These are phyloP conservation scores for Spinibarbus caldwelli DNA, from an alignment of 2,797 vertebrate genomes.

Conservation along the genomic window DNA sequence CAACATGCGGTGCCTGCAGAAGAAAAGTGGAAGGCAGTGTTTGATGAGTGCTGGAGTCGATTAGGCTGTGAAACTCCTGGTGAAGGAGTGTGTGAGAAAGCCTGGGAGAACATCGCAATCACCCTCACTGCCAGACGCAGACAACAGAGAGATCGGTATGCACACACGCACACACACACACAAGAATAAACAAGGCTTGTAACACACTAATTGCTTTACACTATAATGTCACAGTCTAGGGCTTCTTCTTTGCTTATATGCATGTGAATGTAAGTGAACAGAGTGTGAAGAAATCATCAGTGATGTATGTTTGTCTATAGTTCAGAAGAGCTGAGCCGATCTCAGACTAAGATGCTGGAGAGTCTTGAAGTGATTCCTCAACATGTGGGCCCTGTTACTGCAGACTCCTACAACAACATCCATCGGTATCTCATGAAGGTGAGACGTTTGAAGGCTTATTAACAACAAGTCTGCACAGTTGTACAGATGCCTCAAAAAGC, in stretches of 20 bases:
- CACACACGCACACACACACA: too few relatives aligned
- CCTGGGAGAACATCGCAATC: slow-evolving; percentile 90
- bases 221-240: neutral
- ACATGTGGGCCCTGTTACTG: slow-evolving; percentile 79
- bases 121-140: slow-evolving; percentile 81
- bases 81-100: slow-evolving; percentile 81
- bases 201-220: too few relatives aligned
- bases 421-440: slow-evolving; percentile 86
- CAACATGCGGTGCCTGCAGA: slow-evolving; percentile 79
- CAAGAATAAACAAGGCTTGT: neutral
- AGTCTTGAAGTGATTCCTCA: slow-evolving; percentile 88
- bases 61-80: slow-evolving; percentile 85
- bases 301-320: slow-evolving; percentile 63
- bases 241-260: too few relatives aligned
- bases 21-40: slow-evolving; percentile 87
- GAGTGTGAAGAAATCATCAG: too few relatives aligned
- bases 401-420: slow-evolving; percentile 84
- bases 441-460: neutral
- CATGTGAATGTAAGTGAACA: too few relatives aligned
- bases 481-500: neutral
- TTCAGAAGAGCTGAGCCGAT: slow-evolving; percentile 80
- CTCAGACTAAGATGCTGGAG: slow-evolving; percentile 86
- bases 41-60: slow-evolving; percentile 86
- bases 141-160: slow-evolving; percentile 81
- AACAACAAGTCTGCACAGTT: neutral